A percentile compares a stretch with the other conserved stretches of the same genome.
Evolutionary conservation across 2,888 invertebrate genomes (phyloP).

Genomic region (Cryptocheilus praepositus): DNA sequence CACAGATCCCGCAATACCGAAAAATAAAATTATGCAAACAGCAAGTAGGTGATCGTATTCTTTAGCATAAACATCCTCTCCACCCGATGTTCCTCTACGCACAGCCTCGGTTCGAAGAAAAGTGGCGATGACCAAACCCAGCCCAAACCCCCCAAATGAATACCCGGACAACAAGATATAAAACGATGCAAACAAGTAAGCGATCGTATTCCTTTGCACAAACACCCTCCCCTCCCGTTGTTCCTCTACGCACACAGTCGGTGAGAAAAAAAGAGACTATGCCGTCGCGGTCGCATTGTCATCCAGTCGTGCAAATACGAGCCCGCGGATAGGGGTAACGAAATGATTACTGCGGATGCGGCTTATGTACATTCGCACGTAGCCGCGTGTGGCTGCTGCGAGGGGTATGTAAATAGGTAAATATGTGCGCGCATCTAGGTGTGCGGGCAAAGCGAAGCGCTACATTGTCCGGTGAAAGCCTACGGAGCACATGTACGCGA

Average conservation of each 20-base stretch:
- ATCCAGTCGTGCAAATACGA: slow-evolving; percentile 12
- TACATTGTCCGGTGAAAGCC: slow-evolving; percentile 6
- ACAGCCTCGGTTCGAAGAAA: too few relatives aligned
- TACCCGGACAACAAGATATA: neutral
- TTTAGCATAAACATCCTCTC: too few relatives aligned
- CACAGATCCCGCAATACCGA: too few relatives aligned
- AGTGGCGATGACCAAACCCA: too few relatives aligned
- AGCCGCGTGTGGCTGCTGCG: slow-evolving; percentile 1
- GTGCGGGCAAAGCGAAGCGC: neutral
- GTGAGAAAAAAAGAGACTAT: too few relatives aligned
- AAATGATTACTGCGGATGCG: slow-evolving; percentile 17
- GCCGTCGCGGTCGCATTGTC: too few relatives aligned
- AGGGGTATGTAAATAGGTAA: slow-evolving; percentile 11
- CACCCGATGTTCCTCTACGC: too few relatives aligned
- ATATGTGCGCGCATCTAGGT: slow-evolving; percentile 6
- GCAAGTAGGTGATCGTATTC: too few relatives aligned
- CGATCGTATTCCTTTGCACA: too few relatives aligned
- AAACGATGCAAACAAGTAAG: neutral
- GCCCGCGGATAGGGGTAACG: slow-evolving; percentile 7
- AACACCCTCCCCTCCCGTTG: too few relatives aligned
- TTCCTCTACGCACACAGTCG: neutral
- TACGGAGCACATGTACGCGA: neutral
- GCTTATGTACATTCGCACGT: slow-evolving; percentile 12
- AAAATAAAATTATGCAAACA: too few relatives aligned
- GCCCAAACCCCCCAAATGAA: too few relatives aligned